phyloP scores from a whole-genome alignment of 2,113 vertebrate species.

The Cyphotilapia sp. region DNA sequence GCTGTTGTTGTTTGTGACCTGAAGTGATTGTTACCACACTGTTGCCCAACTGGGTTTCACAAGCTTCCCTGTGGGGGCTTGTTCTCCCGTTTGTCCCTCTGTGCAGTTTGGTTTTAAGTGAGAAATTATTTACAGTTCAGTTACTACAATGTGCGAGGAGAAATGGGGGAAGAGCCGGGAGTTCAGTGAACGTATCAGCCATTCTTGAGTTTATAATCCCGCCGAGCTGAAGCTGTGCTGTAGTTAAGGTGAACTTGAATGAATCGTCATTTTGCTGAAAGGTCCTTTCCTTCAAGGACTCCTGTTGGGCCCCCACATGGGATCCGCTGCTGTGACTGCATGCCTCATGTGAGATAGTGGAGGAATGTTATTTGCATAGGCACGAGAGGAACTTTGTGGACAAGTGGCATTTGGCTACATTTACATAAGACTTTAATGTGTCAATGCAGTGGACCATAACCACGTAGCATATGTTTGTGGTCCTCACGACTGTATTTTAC shows the following conservation, averaged over 20 bases:
- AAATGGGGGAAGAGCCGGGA: neutral
- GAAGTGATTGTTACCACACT: neutral
- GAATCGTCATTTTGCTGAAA: neutral
- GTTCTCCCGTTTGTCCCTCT: neutral
- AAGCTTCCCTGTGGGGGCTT: neutral
- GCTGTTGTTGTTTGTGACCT: neutral
- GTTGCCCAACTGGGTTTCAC: neutral
- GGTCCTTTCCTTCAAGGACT: neutral
- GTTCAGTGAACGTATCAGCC: conserved; percentile 22
- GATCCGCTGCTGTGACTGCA: neutral
- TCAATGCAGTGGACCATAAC: neutral
- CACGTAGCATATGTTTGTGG: neutral
- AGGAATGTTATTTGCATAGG: neutral
- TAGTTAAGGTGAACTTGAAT: neutral
- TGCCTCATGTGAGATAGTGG: neutral
- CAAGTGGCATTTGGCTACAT: neutral
- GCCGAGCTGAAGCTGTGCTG: neutral
- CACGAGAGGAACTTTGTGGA: neutral
- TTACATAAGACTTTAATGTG: neutral
- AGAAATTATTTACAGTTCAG: neutral
- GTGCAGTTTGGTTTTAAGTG: neutral
- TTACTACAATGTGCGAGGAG: neutral
- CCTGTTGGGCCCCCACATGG: conserved; percentile 8
- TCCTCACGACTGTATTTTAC: neutral
- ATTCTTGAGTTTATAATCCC: conserved; percentile 4